A percentile compares a stretch with the other conserved stretches of the same genome.
Conservation (phyloP, 1,140 invertebrate genomes). For the Bemisia tabaci region DNA sequence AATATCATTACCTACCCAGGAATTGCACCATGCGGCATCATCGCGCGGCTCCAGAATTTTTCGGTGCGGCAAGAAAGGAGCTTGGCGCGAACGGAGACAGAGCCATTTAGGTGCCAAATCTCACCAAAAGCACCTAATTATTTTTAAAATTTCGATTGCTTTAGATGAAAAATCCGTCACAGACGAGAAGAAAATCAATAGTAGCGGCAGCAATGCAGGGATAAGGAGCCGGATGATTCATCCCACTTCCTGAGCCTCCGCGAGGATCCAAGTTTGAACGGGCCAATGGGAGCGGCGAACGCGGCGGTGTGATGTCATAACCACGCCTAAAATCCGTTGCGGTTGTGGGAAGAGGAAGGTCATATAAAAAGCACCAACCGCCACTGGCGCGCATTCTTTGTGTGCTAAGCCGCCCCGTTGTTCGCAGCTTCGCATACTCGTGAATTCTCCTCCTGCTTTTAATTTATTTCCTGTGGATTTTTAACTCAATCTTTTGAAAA, state of each 20-base stretch:
- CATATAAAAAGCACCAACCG: neutral
- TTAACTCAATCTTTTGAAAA: neutral
- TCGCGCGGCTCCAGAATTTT: too few species aligned
- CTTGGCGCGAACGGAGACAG: too few species aligned
- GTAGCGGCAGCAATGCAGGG: neutral
- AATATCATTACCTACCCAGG: too few species aligned
- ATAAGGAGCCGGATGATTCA: neutral
- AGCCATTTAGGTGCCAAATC: too few species aligned
- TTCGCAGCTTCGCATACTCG: neutral
- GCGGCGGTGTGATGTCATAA: neutral
- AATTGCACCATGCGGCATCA: too few species aligned
- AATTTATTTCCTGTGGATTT: neutral
- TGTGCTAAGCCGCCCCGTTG: neutral
- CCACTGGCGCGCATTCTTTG: neutral
- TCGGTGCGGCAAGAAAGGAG: too few species aligned
- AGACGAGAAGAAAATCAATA: neutral
- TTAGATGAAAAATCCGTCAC: neutral
- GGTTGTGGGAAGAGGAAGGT: neutral
- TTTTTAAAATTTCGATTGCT: too few species aligned
- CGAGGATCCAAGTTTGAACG: neutral
- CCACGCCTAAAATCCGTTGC: neutral
- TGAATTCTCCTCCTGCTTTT: neutral
- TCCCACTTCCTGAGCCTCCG: neutral
- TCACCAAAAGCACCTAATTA: too few species aligned
- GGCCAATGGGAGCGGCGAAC: neutral